Evolutionary conservation across 2,888 invertebrate species (phyloP).

Genomic region (Ametastegia equiseti): DNA sequence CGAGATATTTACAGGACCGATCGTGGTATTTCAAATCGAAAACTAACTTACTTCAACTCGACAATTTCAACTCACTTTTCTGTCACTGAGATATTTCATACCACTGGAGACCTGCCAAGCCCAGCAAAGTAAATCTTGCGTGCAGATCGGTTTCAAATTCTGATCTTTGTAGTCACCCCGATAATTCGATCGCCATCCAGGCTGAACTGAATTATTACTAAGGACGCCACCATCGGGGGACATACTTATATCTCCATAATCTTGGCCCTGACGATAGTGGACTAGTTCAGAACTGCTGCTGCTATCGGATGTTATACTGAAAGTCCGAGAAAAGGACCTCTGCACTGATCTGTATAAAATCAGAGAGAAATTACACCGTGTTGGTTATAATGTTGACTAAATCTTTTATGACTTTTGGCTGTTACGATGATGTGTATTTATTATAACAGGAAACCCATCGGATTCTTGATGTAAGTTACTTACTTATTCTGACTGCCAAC

Average conservation of each 20-base stretch:
- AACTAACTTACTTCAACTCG: background rate
- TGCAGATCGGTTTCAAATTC: constrained; percentile 81
- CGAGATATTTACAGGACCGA: background rate
- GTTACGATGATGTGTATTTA: too few species aligned
- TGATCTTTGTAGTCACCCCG: constrained; percentile 83
- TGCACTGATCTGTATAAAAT: constrained; percentile 32
- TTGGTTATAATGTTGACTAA: constrained; percentile 13
- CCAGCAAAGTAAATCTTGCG: constrained; percentile 91
- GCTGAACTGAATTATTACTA: constrained; percentile 79
- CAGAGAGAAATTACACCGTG: background rate
- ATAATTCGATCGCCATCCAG: constrained; percentile 87
- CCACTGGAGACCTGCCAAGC: constrained; percentile 93
- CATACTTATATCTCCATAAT: constrained; percentile 58
- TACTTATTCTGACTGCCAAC: constrained; percentile 80
- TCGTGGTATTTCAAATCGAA: background rate
- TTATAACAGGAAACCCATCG: background rate
- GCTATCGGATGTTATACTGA: constrained; percentile 39
- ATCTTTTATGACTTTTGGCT: background rate
- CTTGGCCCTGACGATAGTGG: constrained; percentile 52
- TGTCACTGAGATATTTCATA: constrained; percentile 92
- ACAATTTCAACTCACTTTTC: constrained; percentile 80
- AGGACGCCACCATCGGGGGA: constrained; percentile 68
- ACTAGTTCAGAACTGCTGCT: background rate
- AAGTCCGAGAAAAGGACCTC: constrained; percentile 30
- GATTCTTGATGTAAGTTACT: background rate